Evolutionary conservation across 2,888 invertebrate species (phyloP).

Genomic region (Petrolisthes cinctipes): DNA sequence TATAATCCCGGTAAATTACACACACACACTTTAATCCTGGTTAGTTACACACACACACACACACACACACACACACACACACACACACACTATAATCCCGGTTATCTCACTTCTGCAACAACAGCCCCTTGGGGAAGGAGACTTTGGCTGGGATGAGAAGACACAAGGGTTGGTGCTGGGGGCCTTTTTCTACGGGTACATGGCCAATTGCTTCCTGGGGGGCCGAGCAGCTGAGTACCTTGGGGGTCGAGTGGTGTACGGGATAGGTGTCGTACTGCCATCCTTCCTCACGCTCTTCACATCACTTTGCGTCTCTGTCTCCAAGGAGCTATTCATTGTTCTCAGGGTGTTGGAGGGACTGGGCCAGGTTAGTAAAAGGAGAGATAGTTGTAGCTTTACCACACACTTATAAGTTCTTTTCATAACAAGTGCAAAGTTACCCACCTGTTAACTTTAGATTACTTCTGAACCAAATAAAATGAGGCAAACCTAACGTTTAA

Average conservation of each 20-base stretch:
- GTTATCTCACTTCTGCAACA: background rate
- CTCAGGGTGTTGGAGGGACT: constrained; percentile 86
- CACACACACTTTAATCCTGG: too few relatives aligned
- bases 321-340: constrained; percentile 78
- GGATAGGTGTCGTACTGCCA: constrained; percentile 83
- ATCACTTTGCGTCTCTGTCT: constrained; percentile 81
- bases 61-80: constrained; percentile 9
- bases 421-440: too few relatives aligned
- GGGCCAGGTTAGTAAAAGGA: constrained; percentile 77
- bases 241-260: constrained; percentile 90
- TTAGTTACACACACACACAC: background rate
- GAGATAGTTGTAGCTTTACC: too few relatives aligned
- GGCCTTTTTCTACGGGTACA: constrained; percentile 70
- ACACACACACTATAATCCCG: background rate
- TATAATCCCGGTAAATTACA: too few relatives aligned
- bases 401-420: too few relatives aligned
- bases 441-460: too few relatives aligned
- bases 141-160: constrained; percentile 81
- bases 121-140: constrained; percentile 75
- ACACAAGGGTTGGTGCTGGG: constrained; percentile 83
- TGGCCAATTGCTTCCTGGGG: constrained; percentile 67
- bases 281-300: constrained; percentile 86
- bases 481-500: too few relatives aligned
- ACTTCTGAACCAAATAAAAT: too few relatives aligned
- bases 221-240: constrained; percentile 79